Evolutionary conservation across 2,888 invertebrate species (phyloP).

Genomic region (Norana najaformis): DNA sequence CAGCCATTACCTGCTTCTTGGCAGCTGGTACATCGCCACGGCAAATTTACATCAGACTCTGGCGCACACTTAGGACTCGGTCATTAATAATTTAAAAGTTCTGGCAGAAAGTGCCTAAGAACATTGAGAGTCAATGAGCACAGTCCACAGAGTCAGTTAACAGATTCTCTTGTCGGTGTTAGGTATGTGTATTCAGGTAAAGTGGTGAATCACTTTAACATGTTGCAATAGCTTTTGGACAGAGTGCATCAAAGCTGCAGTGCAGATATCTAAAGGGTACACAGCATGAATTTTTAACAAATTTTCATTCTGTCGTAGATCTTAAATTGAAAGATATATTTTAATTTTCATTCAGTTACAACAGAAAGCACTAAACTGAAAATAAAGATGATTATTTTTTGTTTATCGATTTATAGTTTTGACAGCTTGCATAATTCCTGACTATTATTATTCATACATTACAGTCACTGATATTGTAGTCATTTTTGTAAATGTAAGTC

Average conservation of each 20-base stretch:
- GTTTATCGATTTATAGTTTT: no score
- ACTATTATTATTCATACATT: no score
- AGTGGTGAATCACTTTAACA: neutral
- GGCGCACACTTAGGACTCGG: neutral
- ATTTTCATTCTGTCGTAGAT: no score
- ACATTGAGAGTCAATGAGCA: neutral
- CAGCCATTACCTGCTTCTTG: neutral
- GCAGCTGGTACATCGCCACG: neutral
- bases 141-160: neutral
- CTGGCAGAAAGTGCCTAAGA: slow-evolving; percentile 5
- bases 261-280: neutral
- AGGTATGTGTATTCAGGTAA: neutral
- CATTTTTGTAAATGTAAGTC: no score
- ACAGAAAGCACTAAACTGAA: no score
- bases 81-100: neutral
- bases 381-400: no score
- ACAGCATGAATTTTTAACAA: no score
- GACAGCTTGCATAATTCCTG: no score
- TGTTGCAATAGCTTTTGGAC: neutral
- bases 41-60: neutral
- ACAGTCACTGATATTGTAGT: no score
- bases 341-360: no score
- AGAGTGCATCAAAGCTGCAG: neutral
- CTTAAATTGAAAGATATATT: no score
- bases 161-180: neutral